A percentile compares a stretch with the other conserved stretches of the same genome.
Evolutionary conservation across 2,797 vertebrate species (phyloP).

Genomic region (Hyperoplus immaculatus): DNA sequence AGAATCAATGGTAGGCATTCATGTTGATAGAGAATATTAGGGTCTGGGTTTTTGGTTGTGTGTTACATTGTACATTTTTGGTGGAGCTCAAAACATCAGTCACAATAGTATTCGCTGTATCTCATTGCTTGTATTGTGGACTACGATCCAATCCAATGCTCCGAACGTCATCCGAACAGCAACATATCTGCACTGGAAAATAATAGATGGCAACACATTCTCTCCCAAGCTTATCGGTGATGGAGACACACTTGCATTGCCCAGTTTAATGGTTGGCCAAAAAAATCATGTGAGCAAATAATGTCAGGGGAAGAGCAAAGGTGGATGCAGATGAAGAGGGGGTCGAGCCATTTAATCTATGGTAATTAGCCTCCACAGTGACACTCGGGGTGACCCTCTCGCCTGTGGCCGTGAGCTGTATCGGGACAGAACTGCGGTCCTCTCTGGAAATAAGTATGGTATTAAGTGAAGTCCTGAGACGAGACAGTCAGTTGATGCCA

Average conservation of each 20-base stretch:
- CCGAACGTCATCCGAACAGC: slow-evolving; percentile 1
- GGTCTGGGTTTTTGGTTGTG: neutral
- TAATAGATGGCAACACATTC: neutral
- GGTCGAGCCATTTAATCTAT: no score
- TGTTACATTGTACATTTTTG: neutral
- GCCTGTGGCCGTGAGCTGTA: no score
- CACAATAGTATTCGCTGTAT: neutral
- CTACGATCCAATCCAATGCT: neutral
- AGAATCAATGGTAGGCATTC: neutral
- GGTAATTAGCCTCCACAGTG: neutral
- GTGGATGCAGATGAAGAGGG: no score
- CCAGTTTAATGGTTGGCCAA: slow-evolving; percentile 51
- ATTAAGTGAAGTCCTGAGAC: slow-evolving; percentile 55
- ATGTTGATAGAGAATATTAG: slow-evolving; percentile 1
- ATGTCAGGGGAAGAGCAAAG: slow-evolving; percentile 10
- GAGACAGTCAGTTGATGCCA: slow-evolving; percentile 34
- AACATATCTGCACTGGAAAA: slow-evolving; percentile 22
- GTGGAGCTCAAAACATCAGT: neutral
- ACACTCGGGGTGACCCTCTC: no score
- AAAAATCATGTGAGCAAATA: slow-evolving; percentile 38
- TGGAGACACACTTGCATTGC: slow-evolving; percentile 24
- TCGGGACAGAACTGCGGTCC: neutral
- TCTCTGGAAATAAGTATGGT: slow-evolving; percentile 37
- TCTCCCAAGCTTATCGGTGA: slow-evolving; percentile 20
- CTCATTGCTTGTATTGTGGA: neutral